A percentile compares a stretch with the other conserved stretches of the same genome.
Evolutionary conservation across 2,888 invertebrate genomes (phyloP).

Genomic region (Callosobruchus maculatus): DNA sequence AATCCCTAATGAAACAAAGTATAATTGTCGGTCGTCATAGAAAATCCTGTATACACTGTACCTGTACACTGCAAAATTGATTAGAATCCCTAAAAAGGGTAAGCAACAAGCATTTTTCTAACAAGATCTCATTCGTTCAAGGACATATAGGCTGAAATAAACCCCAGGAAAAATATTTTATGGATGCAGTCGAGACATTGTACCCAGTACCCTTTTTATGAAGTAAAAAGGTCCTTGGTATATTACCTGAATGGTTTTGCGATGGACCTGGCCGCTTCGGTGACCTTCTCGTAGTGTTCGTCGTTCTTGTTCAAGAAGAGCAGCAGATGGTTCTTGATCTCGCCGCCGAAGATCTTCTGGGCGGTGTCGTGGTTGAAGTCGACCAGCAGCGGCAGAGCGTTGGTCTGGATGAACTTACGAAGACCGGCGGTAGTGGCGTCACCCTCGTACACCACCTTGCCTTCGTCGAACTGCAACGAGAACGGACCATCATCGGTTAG

Average conservation of each 20-base stretch:
- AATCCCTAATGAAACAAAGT: too few relatives aligned
- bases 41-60: too few relatives aligned
- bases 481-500: slow-evolving; percentile 3
- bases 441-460: slow-evolving; percentile 68
- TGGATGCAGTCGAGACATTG: too few relatives aligned
- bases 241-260: slow-evolving; percentile 70
- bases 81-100: too few relatives aligned
- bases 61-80: too few relatives aligned
- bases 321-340: slow-evolving; percentile 94
- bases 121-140: too few relatives aligned
- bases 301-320: slow-evolving; percentile 91
- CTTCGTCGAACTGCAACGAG: slow-evolving; percentile 75
- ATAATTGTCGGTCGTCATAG: too few relatives aligned
- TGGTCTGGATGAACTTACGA: slow-evolving; percentile 77
- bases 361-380: slow-evolving; percentile 98
- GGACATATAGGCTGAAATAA: too few relatives aligned
- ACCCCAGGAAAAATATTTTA: too few relatives aligned
- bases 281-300: slow-evolving; percentile 76
- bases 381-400: slow-evolving; percentile 85
- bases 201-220: too few relatives aligned
- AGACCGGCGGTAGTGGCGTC: slow-evolving; percentile 65
- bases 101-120: too few relatives aligned
- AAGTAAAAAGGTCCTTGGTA: too few relatives aligned
- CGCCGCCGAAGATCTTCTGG: slow-evolving; percentile 96
- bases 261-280: slow-evolving; percentile 74